Percentiles rank a stretch among this genome's conserved stretches.
These are phyloP conservation scores for Lycaon pictus DNA, from an alignment of 2,113 vertebrate genomes.

Conservation along the genomic window DNA sequence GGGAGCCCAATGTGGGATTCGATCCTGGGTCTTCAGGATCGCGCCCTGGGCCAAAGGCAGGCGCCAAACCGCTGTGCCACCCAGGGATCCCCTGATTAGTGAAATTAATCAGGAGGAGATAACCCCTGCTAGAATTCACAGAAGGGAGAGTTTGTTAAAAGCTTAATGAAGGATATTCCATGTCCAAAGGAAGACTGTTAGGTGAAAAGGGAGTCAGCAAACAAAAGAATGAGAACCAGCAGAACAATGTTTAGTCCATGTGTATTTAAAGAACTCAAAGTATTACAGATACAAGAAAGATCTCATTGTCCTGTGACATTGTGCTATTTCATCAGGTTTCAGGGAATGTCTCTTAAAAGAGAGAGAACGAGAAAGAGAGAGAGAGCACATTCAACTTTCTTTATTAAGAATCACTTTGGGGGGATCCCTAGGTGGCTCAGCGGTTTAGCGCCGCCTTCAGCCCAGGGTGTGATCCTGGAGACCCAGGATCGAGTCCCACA, in stretches of 20 bases:
- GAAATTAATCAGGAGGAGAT: neutral
- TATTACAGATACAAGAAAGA: neutral
- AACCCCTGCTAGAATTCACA: neutral
- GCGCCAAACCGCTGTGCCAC: too few relatives aligned
- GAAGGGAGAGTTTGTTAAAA: neutral
- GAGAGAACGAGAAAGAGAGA: neutral
- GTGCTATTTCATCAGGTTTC: neutral
- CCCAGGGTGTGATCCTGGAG: too few relatives aligned
- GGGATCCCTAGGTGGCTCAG: too few relatives aligned
- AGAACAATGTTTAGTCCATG: neutral
- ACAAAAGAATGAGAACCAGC: neutral
- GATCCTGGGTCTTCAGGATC: too few relatives aligned
- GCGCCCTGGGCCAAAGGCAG: too few relatives aligned
- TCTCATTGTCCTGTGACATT: neutral
- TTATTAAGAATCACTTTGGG: slow-evolving; percentile 17
- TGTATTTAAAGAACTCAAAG: neutral
- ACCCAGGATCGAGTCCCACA: too few relatives aligned
- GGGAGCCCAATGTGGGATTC: too few relatives aligned
- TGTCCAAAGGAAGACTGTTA: neutral
- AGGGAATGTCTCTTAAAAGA: neutral
- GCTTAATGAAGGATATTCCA: neutral
- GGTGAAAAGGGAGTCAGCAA: neutral
- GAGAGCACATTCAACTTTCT: neutral
- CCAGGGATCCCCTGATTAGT: neutral
- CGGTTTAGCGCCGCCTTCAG: too few relatives aligned